Conservation (phyloP, 2,797 vertebrate species). For the Benthosema pterotum region DNA sequence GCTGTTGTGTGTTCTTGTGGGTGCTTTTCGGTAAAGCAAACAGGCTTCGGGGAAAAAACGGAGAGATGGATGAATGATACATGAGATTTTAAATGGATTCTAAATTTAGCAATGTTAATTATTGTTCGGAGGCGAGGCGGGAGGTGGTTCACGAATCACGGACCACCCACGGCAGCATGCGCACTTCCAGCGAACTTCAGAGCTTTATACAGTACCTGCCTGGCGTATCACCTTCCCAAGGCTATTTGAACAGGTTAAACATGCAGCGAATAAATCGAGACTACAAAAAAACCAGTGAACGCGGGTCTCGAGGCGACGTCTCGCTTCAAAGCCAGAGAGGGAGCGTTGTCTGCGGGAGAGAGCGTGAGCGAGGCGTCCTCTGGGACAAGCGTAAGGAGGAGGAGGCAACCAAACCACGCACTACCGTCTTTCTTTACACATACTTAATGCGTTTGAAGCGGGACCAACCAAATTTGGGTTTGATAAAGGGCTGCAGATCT, state of each 20-base stretch:
- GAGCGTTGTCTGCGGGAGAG: slow-evolving; percentile 24
- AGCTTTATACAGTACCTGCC: no score
- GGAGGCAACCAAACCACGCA: no score
- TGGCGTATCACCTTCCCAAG: slow-evolving; percentile 28
- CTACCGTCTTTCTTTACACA: slow-evolving; percentile 53
- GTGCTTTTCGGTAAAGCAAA: not conserved
- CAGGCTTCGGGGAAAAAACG: not conserved
- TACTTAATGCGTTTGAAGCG: slow-evolving; percentile 53
- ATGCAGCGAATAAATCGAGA: slow-evolving; percentile 38
- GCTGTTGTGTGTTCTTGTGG: slow-evolving; percentile 3
- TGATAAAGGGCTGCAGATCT: slow-evolving; percentile 42
- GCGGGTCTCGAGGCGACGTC: slow-evolving; percentile 40
- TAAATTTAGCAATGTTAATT: not conserved
- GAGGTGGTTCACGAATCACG: not conserved
- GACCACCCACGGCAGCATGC: not conserved
- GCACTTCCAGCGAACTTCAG: slow-evolving; percentile 32
- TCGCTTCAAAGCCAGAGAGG: slow-evolving; percentile 40
- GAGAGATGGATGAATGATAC: slow-evolving; percentile 4
- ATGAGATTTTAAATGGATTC: not conserved
- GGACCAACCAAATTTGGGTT: slow-evolving; percentile 45
- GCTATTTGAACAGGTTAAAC: slow-evolving; percentile 39
- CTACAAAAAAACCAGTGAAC: slow-evolving; percentile 38
- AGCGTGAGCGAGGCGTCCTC: slow-evolving; percentile 45
- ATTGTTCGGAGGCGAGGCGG: not conserved
- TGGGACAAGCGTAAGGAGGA: slow-evolving; percentile 20